phyloP scores from a whole-genome alignment of 1,140 invertebrate species.

The Cataglyphis hispanica region DNA sequence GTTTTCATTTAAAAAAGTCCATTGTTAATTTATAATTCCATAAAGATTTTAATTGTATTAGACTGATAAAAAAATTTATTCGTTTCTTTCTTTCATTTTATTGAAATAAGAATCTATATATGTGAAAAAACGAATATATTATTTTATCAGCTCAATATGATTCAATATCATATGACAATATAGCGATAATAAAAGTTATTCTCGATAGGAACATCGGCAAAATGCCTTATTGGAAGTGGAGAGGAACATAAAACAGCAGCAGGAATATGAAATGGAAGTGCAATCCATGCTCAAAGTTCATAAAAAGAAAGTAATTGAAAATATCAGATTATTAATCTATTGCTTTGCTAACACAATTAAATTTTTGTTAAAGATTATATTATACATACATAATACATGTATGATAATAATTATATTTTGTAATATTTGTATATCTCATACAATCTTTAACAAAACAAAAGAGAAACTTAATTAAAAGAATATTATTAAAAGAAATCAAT shows the following conservation, averaged over 20 bases:
- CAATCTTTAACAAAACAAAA: too few relatives aligned
- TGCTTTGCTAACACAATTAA: constrained; percentile 27
- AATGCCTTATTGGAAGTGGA: constrained; percentile 87
- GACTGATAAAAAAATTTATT: constrained; percentile 5
- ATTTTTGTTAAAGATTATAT: not conserved
- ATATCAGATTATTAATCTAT: not conserved
- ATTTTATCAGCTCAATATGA: constrained; percentile 7
- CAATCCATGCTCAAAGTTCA: constrained; percentile 86
- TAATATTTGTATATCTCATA: too few relatives aligned
- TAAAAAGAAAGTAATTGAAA: constrained; percentile 85
- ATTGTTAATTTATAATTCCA: not conserved
- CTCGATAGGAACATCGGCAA: constrained; percentile 85
- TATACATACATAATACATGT: too few relatives aligned
- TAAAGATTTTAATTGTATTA: constrained; percentile 15
- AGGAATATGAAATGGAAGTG: constrained; percentile 87
- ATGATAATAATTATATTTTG: too few relatives aligned
- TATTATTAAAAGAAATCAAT: too few relatives aligned
- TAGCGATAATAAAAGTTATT: constrained; percentile 52
- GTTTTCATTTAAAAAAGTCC: not conserved
- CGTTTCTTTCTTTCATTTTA: not conserved
- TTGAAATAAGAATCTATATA: not conserved
- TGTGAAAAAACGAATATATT: not conserved
- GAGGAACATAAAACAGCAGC: constrained; percentile 86
- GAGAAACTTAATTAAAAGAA: too few relatives aligned
- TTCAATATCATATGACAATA: not conserved